Evolutionary conservation across 2,888 invertebrate species (phyloP).

Genomic region (Eretmocerus hayati): DNA sequence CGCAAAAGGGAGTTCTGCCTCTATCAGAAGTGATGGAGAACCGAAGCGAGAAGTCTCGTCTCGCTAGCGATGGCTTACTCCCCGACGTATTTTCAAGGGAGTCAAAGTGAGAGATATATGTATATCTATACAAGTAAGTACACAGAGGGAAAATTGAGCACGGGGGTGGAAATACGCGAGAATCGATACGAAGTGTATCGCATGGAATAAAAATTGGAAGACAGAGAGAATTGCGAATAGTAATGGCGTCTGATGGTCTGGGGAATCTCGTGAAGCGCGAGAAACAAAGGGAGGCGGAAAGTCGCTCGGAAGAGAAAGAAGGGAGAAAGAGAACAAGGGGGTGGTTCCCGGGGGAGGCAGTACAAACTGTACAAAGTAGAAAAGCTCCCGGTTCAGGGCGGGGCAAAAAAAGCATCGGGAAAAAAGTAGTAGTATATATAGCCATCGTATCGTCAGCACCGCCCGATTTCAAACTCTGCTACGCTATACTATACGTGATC

Average conservation of each 20-base stretch:
- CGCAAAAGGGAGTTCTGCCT: not conserved
- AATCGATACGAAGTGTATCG: conserved; percentile 18
- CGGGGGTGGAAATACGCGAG: not conserved
- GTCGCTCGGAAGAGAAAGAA: conserved; percentile 2
- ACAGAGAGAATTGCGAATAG: not conserved
- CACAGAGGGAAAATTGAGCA: conserved; percentile 2
- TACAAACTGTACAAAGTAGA: conserved; percentile 12
- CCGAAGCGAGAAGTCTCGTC: no score
- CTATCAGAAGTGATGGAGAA: no score
- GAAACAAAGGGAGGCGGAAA: conserved; percentile 18
- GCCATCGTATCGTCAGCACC: no score
- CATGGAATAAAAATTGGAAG: conserved; percentile 22
- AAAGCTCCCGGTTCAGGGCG: conserved; percentile 14
- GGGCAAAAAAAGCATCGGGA: conserved; percentile 4
- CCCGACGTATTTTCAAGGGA: not conserved
- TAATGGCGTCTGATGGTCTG: no score
- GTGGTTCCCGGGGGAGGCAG: conserved; percentile 1
- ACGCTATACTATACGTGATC: no score
- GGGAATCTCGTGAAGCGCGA: not conserved
- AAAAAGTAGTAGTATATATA: no score
- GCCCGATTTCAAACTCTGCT: no score
- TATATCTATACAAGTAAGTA: no score
- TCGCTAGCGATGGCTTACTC: no score
- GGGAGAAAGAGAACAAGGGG: conserved; percentile 2
- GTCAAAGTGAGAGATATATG: not conserved